phyloP scores from a whole-genome alignment of 2,797 vertebrate species.

The Sphenopsis melanotis region DNA sequence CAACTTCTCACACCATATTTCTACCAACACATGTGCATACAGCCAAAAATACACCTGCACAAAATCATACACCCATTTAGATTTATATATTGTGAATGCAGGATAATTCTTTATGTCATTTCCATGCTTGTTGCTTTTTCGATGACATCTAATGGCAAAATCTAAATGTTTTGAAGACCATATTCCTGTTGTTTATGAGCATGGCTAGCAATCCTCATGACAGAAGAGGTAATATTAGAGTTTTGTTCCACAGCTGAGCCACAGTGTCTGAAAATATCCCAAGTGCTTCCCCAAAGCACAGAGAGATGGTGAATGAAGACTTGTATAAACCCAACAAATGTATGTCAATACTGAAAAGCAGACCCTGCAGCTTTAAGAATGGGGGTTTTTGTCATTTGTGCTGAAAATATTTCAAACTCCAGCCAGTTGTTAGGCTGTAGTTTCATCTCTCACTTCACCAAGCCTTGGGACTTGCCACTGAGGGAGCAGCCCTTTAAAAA shows the following conservation, averaged over 20 bases:
- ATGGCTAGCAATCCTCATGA: not conserved
- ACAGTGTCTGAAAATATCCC: not conserved
- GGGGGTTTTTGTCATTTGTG: not conserved
- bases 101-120: not conserved
- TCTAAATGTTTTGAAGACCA: not conserved
- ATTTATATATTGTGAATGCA: not conserved
- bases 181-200: not conserved
- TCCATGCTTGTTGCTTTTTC: not conserved
- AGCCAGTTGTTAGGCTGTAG: not conserved
- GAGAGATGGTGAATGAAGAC: not conserved
- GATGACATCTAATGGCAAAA: not conserved
- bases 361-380: not conserved
- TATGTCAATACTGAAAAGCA: not conserved
- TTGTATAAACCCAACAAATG: not conserved
- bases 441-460: not conserved
- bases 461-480: not conserved
- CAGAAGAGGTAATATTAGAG: not conserved
- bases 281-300: not conserved
- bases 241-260: not conserved
- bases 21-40: fast-evolving
- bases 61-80: not conserved
- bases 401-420: not conserved
- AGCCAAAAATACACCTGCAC: not conserved
- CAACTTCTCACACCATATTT: not conserved
- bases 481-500: not conserved